Evolutionary conservation across 1,140 invertebrate genomes (phyloP), one percentile per base, ranked within the genome.

Genomic region (Pogonomyrmex barbatus): DNA sequence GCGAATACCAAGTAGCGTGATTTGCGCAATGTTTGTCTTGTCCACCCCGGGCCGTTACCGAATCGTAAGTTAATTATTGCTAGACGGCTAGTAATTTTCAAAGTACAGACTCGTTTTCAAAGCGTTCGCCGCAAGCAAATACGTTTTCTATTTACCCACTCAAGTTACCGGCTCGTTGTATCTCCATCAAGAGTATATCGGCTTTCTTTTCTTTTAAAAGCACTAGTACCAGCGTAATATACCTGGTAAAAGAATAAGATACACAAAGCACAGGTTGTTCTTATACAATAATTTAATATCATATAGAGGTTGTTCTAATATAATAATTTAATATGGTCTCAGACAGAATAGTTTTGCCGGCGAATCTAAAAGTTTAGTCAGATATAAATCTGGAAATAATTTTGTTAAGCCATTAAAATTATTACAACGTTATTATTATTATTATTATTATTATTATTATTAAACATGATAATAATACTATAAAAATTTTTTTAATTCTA

Each of bases 61-160:
- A 87, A 87, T 89, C 67, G 88, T 89, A 89, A 89, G 88, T 89
- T 89, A 89, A 89, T 89, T 89, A 89, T 89, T 73, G 84, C 63
- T 79, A 52, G 71, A 36, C 71, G 77, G 12, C 63, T 68, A 42
- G 63, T 50, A 68, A 62, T 81, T 77, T 84, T 58, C 81, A 54
- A 60, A 52, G 71, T 52, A n/a, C 62, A 33, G 42, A 24, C 39
- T 63, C 79, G 54, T 87, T 87, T 75, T 76, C 85, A 47, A 36
- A 65, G 39, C 24, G 42, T 24, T 33, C 9, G 30, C 52, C 52
- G 39, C 63, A 88, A 87, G 79, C 58, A 82, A 77, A 89, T 58
- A 78, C 75, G 65, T 17, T 56, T 2, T n/a, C 42, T 85, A 81
- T 85, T 85, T 81, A 24, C 52, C 6, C 36, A 33, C 12, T 68